These are phyloP conservation scores for Myrmophylax atrothorax DNA, from an alignment of 2,113 vertebrate species.

Conservation along the genomic window DNA sequence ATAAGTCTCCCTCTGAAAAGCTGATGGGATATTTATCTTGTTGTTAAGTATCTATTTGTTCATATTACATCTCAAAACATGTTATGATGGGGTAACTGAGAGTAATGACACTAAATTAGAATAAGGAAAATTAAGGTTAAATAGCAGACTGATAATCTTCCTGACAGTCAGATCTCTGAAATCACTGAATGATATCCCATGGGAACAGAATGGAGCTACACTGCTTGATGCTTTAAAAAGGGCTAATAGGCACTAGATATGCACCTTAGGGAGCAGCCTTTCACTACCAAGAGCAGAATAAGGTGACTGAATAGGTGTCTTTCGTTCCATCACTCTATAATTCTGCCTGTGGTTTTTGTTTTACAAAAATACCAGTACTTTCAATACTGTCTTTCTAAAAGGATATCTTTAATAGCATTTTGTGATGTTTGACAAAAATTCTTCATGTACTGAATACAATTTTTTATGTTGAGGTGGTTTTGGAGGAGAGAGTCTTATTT, in stretches of 20 bases:
- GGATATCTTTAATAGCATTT: neutral
- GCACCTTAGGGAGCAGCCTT: neutral
- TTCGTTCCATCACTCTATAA: neutral
- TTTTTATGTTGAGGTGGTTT: neutral
- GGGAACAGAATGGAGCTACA: neutral
- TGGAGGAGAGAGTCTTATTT: neutral
- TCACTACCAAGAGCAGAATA: neutral
- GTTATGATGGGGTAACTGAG: constrained; percentile 1
- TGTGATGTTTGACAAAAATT: neutral
- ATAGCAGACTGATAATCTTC: neutral
- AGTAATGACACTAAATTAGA: neutral
- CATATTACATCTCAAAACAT: constrained; percentile 19
- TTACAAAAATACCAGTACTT: neutral
- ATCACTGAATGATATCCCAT: neutral
- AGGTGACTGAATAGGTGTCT: neutral
- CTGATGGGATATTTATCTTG: neutral
- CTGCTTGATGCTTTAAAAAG: neutral
- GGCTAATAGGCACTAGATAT: neutral
- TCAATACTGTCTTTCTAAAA: neutral
- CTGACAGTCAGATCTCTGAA: constrained; percentile 11
- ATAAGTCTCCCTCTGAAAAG: neutral
- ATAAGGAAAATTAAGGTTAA: constrained; percentile 6
- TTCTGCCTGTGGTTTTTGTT: neutral
- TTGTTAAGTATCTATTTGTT: neutral
- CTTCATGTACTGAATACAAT: neutral